These are phyloP conservation scores for Gavia stellata DNA, from an alignment of 2,113 vertebrate species.

Conservation along the genomic window DNA sequence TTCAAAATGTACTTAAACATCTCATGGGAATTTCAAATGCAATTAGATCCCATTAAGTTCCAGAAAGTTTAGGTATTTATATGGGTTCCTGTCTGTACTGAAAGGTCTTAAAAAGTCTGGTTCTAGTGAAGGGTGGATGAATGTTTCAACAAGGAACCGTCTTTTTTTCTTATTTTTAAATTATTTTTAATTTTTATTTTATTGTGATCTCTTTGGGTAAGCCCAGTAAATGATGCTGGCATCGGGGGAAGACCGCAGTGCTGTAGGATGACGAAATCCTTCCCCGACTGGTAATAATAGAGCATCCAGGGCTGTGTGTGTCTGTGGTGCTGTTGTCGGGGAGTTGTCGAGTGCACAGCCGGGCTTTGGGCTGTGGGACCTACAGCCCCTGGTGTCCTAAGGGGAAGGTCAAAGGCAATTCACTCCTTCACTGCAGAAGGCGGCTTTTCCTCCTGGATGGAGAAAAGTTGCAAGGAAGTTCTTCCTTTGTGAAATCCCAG, in stretches of 20 bases:
- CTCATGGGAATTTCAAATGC: not conserved
- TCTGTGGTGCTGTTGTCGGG: not conserved
- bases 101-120: not conserved
- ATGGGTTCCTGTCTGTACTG: not conserved
- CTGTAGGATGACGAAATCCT: not conserved
- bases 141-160: not conserved
- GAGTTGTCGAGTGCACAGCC: not conserved
- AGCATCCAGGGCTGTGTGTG: not conserved
- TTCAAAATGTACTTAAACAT: not conserved
- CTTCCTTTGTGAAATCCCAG: not conserved
- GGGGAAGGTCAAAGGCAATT: not conserved
- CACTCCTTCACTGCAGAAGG: not conserved
- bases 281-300: accelerated
- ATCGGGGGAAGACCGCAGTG: accelerated
- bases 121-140: not conserved
- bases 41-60: not conserved
- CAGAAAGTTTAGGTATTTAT: not conserved
- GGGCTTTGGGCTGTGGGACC: not conserved
- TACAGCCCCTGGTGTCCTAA: not conserved
- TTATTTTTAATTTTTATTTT: not conserved
- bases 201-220: not conserved
- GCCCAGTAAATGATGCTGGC: not conserved
- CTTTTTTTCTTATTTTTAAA: not conserved
- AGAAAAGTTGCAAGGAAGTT: not conserved
- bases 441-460: not conserved